Evolutionary conservation across 1,140 invertebrate genomes (phyloP).

Genomic region (Mizuhopecten yessoensis): DNA sequence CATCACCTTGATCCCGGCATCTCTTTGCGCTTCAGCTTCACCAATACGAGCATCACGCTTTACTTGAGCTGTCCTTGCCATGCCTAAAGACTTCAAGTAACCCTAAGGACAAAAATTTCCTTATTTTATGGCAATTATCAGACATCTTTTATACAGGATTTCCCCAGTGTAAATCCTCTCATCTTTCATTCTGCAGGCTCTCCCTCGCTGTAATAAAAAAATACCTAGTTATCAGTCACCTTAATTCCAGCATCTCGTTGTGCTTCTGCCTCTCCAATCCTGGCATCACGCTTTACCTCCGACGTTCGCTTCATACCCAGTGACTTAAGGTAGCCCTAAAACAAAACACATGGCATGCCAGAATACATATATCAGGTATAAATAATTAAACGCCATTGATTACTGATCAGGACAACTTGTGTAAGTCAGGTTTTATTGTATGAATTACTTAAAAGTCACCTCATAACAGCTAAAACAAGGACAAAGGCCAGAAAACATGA

Average conservation of each 20-base stretch:
- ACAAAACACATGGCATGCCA: conserved; percentile 50
- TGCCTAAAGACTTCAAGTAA: conserved; percentile 96
- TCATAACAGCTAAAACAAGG: too few species aligned
- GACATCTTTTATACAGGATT: neutral
- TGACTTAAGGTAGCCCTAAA: conserved; percentile 95
- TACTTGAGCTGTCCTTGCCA: conserved; percentile 98
- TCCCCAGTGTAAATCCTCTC: neutral
- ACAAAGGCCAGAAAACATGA: too few species aligned
- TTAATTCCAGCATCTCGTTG: conserved; percentile 77
- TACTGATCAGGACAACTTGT: too few species aligned
- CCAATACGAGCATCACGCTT: conserved; percentile 98
- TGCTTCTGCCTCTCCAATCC: conserved; percentile 97
- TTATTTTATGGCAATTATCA: neutral
- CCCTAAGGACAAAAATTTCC: conserved; percentile 87
- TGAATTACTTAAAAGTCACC: too few species aligned
- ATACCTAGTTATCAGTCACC: conserved; percentile 60
- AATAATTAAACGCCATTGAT: neutral
- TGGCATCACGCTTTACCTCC: conserved; percentile 97
- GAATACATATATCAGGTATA: neutral
- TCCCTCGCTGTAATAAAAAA: neutral
- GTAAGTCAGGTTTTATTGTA: too few species aligned
- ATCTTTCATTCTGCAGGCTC: neutral
- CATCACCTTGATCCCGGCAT: conserved; percentile 81
- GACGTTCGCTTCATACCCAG: conserved; percentile 97
- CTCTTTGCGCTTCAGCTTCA: conserved; percentile 92